Conservation (phyloP, 2,797 vertebrate species). For the Hipposideros larvatus region DNA sequence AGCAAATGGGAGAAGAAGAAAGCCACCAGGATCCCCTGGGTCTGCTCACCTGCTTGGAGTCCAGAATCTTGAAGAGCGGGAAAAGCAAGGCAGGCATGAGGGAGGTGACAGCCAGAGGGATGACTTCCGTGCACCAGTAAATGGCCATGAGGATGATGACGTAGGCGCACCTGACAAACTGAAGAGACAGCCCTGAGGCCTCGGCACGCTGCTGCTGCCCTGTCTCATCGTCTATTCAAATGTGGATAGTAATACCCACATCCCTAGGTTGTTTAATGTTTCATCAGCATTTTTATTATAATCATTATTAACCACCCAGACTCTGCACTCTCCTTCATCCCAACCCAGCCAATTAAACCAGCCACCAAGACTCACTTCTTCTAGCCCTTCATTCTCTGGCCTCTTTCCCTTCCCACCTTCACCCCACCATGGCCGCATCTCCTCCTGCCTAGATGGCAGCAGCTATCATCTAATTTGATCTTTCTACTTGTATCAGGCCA, state of each 20-base stretch:
- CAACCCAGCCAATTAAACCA: neutral
- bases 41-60: conserved; percentile 92
- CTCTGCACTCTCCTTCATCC: neutral
- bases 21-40: neutral
- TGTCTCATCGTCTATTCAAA: neutral
- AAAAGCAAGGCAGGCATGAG: conserved; percentile 95
- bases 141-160: conserved; percentile 96
- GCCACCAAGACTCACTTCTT: neutral
- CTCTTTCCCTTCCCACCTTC: neutral
- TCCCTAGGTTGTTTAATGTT: neutral
- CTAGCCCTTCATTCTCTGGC: neutral
- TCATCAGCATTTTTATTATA: neutral
- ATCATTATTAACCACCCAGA: neutral
- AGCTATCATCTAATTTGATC: neutral
- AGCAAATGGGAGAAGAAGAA: neutral
- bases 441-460: neutral
- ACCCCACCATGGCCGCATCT: neutral
- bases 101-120: conserved; percentile 95
- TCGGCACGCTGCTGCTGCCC: fast-evolving
- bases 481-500: neutral
- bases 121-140: conserved; percentile 97
- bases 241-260: too few relatives aligned
- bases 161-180: conserved; percentile 96
- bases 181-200: conserved; percentile 62
- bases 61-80: conserved; percentile 94